These are phyloP conservation scores for Columbina picui DNA, from an alignment of 2,113 vertebrate genomes.

Conservation along the genomic window DNA sequence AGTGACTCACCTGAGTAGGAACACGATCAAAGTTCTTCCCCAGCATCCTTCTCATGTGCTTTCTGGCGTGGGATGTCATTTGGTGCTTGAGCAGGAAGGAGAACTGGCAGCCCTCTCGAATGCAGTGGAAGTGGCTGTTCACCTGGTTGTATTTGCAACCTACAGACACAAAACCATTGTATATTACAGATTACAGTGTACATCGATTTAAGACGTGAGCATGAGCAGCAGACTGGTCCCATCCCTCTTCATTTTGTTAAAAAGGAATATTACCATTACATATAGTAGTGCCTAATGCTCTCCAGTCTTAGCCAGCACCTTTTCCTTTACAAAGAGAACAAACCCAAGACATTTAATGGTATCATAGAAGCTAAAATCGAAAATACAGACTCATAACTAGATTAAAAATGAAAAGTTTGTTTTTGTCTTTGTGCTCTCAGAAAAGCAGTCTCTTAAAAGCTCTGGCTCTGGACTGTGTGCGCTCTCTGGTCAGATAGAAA, in stretches of 20 bases:
- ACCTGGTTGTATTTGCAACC: conserved; percentile 99
- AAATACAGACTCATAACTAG: neutral
- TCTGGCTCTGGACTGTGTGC: neutral
- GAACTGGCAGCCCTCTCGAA: conserved; percentile 97
- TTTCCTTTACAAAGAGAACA: neutral
- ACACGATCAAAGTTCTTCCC: conserved; percentile 97
- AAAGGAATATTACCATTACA: neutral
- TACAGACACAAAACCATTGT: conserved; percentile 47
- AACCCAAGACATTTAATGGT: neutral
- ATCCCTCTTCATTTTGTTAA: neutral
- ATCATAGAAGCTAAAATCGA: neutral
- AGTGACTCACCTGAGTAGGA: conserved; percentile 86
- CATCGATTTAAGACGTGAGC: neutral
- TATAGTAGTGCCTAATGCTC: neutral
- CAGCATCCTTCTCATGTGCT: conserved; percentile 99
- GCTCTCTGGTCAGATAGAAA: neutral
- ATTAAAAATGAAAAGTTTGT: neutral
- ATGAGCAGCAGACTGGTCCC: neutral
- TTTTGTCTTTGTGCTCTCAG: neutral
- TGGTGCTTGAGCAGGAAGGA: conserved; percentile 99
- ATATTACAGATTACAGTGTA: neutral
- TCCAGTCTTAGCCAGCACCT: neutral
- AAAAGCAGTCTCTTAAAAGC: neutral
- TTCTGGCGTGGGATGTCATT: conserved; percentile 98
- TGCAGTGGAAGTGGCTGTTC: conserved; percentile 99